These are phyloP conservation scores for Eristalis arbustorum DNA, from an alignment of 2,888 invertebrate species.

Conservation along the genomic window DNA sequence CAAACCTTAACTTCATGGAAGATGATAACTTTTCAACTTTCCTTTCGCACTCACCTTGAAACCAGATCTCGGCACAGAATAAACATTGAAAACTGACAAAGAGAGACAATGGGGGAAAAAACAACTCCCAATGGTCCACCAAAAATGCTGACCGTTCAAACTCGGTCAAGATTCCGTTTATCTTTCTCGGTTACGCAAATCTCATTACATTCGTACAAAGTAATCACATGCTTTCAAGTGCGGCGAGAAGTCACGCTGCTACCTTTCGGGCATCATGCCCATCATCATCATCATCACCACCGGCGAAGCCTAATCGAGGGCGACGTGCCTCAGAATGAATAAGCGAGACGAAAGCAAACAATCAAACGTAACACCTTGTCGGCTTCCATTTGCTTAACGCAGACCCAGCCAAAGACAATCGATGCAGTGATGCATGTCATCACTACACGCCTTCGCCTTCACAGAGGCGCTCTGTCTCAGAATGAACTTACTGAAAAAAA, in stretches of 20 bases:
- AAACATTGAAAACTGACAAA: neutral
- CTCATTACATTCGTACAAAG: neutral
- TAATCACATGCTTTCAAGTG: neutral
- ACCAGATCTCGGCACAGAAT: neutral
- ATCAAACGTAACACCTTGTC: neutral
- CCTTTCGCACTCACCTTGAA: neutral
- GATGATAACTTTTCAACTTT: neutral
- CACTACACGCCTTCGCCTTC: neutral
- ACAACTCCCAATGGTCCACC: neutral
- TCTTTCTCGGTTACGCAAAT: neutral
- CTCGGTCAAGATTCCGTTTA: neutral
- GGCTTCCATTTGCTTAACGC: neutral
- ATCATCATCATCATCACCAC: neutral
- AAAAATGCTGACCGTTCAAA: neutral
- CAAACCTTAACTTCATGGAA: too few relatives aligned
- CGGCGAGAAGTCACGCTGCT: neutral
- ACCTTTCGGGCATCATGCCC: neutral
- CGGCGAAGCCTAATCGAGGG: neutral
- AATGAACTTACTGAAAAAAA: neutral
- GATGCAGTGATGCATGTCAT: neutral
- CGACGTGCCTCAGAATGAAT: neutral
- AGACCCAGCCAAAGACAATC: neutral
- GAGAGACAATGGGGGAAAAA: neutral
- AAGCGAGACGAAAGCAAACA: neutral
- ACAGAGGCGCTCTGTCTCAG: neutral